Evolutionary conservation across 2,888 invertebrate genomes (phyloP).

Genomic region (Tineola bisselliella): DNA sequence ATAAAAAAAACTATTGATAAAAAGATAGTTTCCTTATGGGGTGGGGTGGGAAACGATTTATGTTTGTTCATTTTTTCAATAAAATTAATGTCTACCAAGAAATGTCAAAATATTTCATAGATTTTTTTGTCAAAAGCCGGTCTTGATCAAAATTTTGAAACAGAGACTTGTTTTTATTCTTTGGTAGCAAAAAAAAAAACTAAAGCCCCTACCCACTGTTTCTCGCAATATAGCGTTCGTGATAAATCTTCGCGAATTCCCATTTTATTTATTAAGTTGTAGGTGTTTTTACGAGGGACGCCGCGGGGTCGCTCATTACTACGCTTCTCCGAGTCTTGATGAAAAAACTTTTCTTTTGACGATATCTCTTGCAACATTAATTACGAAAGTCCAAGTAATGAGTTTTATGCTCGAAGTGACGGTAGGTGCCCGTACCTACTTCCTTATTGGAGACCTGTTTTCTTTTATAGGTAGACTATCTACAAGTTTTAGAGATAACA

Average conservation of each 20-base stretch:
- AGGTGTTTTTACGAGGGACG: constrained; percentile 60
- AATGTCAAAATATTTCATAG: constrained; percentile 62
- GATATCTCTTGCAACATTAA: constrained; percentile 62
- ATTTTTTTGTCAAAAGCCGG: constrained; percentile 31
- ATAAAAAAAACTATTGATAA: neutral
- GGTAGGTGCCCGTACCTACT: too few species aligned
- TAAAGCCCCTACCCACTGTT: constrained; percentile 39
- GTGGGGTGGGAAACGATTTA: neutral
- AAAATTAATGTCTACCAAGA: constrained; percentile 36
- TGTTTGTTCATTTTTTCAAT: neutral
- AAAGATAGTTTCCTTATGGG: neutral
- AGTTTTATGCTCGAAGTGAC: too few species aligned
- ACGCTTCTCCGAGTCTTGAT: constrained; percentile 42
- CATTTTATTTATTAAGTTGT: constrained; percentile 67
- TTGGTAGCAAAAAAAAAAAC: constrained; percentile 39
- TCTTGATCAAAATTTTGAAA: constrained; percentile 3
- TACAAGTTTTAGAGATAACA: too few species aligned
- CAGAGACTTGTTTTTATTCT: constrained; percentile 30
- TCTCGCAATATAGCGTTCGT: constrained; percentile 43
- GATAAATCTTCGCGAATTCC: constrained; percentile 63
- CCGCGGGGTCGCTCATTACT: constrained; percentile 60
- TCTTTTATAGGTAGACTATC: too few species aligned
- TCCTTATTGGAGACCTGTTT: too few species aligned
- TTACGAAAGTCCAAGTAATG: constrained; percentile 39
- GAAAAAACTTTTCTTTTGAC: constrained; percentile 59